These are phyloP conservation scores for Peromyscus attwateri DNA, from an alignment of 2,797 vertebrate species.

Conservation along the genomic window DNA sequence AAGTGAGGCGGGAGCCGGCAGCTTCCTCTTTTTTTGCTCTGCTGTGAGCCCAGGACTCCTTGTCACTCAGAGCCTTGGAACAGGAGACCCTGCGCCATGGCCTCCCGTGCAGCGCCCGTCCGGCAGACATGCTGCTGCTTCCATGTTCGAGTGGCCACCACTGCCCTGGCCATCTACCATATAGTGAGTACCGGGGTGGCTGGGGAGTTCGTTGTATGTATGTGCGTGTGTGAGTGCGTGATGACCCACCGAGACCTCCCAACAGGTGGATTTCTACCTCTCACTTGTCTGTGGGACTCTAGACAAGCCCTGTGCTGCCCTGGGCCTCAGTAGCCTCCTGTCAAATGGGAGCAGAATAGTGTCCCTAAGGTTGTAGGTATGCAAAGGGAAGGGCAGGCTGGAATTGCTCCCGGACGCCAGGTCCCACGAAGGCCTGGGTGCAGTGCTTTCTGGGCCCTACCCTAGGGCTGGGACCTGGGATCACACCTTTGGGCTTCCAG, in stretches of 20 bases:
- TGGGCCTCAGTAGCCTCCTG: background rate
- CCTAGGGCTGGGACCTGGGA: background rate
- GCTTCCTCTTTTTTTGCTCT: constrained; percentile 77
- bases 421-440: background rate
- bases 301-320: background rate
- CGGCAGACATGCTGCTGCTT: constrained; percentile 86
- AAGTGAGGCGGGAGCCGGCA: constrained; percentile 66
- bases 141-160: constrained; percentile 83
- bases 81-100: constrained; percentile 79
- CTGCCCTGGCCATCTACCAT: constrained; percentile 86
- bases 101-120: fast-evolving
- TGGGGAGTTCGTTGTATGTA: fast-evolving
- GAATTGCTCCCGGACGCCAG: background rate
- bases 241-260: background rate
- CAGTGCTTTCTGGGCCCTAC: background rate
- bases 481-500: background rate
- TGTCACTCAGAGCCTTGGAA: constrained; percentile 48
- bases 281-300: background rate
- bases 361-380: background rate
- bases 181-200: constrained; percentile 83
- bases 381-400: background rate
- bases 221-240: fast-evolving
- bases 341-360: background rate
- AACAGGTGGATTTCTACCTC: fast-evolving
- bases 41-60: background rate